phyloP scores from a whole-genome alignment of 2,797 vertebrate genomes.

The Epinephelus awoara region DNA sequence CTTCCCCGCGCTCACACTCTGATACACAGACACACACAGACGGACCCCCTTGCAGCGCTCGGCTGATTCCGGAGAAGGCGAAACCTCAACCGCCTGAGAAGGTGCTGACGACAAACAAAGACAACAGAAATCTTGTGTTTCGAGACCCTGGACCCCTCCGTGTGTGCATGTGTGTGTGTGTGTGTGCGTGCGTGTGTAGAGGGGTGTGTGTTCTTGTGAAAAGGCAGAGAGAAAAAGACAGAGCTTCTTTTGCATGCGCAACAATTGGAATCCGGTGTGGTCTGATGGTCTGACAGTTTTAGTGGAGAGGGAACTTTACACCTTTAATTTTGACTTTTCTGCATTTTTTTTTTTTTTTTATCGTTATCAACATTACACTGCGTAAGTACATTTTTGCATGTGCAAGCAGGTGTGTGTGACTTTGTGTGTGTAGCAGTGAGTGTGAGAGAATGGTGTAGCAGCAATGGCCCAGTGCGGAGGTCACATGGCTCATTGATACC shows the following conservation, averaged over 20 bases:
- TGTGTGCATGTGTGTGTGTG: conserved; percentile 16
- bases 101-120: conserved; percentile 85
- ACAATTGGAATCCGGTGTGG: neutral
- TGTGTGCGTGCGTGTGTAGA: conserved; percentile 27
- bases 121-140: conserved; percentile 81
- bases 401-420: conserved; percentile 48
- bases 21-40: conserved; percentile 68
- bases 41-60: conserved; percentile 70
- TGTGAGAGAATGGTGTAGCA: conserved; percentile 56
- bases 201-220: neutral
- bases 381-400: conserved; percentile 25
- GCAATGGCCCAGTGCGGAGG: conserved; percentile 73
- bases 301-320: conserved; percentile 17
- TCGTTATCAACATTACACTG: neutral
- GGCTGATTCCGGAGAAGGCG: conserved; percentile 77
- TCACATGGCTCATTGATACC: conserved; percentile 80
- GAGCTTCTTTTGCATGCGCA: conserved; percentile 1
- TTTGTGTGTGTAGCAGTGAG: conserved; percentile 27
- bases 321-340: conserved; percentile 7
- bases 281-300: conserved; percentile 6
- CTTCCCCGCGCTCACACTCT: conserved; percentile 59
- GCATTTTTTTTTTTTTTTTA: neutral
- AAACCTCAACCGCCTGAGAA: conserved; percentile 85
- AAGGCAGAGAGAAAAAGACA: neutral
- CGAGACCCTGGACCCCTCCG: conserved; percentile 69